Conservation (phyloP, 2,888 invertebrate species). For the Leucania comma region DNA sequence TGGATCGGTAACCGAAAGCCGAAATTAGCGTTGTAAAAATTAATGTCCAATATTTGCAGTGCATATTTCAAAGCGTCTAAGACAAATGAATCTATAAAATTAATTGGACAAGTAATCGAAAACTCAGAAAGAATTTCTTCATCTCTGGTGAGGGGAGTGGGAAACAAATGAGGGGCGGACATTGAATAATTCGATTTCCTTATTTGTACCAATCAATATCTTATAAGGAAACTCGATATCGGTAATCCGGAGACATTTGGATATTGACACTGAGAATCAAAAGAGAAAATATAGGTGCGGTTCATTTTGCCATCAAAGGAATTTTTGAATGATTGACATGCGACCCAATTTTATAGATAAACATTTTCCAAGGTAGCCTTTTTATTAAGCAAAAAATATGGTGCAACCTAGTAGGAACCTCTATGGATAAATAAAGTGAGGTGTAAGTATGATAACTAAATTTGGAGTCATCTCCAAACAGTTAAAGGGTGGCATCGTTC, state of each 20-base stretch:
- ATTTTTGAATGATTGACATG: constrained; percentile 21
- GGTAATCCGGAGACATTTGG: constrained; percentile 72
- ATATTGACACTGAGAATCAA: constrained; percentile 67
- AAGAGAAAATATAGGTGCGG: constrained; percentile 48
- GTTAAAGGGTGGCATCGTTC: constrained; percentile 83
- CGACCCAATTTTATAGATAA: not conserved
- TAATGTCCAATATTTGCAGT: constrained; percentile 68
- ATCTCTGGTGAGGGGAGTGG: constrained; percentile 87
- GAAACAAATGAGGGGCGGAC: constrained; percentile 90
- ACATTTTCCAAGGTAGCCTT: not conserved
- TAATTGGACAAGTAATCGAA: constrained; percentile 91
- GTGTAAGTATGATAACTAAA: constrained; percentile 81
- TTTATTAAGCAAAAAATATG: constrained; percentile 13
- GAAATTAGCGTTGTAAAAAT: constrained; percentile 61
- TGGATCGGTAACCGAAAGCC: constrained; percentile 36
- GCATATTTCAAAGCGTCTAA: constrained; percentile 84
- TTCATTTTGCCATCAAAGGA: constrained; percentile 37
- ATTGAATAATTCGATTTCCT: constrained; percentile 91
- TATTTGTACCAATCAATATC: constrained; percentile 90
- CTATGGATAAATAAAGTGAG: constrained; percentile 76
- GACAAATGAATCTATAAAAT: constrained; percentile 91
- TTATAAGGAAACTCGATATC: constrained; percentile 85
- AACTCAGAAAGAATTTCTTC: constrained; percentile 91
- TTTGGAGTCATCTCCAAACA: constrained; percentile 83
- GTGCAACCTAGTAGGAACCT: constrained; percentile 9